These are phyloP conservation scores for Mesorhabditis spiculigera DNA, from an alignment of 2,888 invertebrate genomes.

Conservation along the genomic window DNA sequence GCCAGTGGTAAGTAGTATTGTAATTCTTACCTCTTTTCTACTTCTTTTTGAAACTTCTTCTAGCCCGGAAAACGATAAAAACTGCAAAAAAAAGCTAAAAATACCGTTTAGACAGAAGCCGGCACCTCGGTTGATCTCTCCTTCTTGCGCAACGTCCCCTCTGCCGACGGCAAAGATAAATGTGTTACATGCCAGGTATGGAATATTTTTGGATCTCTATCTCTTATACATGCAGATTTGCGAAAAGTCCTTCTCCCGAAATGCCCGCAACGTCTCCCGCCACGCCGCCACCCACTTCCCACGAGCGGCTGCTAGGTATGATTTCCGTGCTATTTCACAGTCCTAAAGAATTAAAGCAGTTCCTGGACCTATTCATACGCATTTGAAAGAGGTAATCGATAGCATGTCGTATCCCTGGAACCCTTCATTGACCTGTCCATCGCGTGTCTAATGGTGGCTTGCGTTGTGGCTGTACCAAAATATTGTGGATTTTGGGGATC, in stretches of 20 bases:
- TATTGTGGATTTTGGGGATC: too few relatives aligned
- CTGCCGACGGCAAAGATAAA: not conserved
- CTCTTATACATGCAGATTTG: not conserved
- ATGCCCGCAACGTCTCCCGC: not conserved
- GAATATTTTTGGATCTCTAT: not conserved
- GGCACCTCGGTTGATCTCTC: conserved; percentile 2
- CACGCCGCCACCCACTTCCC: not conserved
- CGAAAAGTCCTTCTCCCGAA: conserved; percentile 4
- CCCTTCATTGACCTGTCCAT: too few relatives aligned
- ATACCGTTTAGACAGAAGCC: not conserved
- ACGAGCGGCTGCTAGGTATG: not conserved
- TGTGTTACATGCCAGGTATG: not conserved
- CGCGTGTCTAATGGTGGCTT: too few relatives aligned
- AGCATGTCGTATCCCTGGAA: too few relatives aligned
- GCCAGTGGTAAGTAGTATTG: not conserved
- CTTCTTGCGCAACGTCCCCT: not conserved
- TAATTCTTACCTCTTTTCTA: too few relatives aligned
- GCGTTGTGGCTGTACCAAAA: too few relatives aligned
- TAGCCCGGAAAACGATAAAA: too few relatives aligned
- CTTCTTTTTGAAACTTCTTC: too few relatives aligned
- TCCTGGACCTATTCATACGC: too few relatives aligned
- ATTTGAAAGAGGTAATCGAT: too few relatives aligned
- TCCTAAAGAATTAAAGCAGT: too few relatives aligned
- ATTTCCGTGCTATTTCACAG: too few relatives aligned
- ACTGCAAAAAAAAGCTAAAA: not conserved